Conservation (phyloP, 2,797 vertebrate genomes). For the Melopsittacus undulatus region DNA sequence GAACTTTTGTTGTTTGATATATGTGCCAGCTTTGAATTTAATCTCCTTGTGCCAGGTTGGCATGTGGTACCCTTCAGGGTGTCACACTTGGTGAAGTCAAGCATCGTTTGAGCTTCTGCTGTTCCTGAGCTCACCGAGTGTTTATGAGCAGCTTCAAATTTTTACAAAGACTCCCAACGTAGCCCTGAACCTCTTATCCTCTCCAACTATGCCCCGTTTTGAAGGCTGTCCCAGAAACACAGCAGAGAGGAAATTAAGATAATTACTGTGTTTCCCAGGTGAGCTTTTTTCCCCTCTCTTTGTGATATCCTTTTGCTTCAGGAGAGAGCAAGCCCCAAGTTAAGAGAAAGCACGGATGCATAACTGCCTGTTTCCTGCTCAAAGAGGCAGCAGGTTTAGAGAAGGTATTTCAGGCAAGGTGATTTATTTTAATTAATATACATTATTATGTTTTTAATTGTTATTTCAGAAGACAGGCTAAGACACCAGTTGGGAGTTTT, state of each 20-base stretch:
- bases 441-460: background rate
- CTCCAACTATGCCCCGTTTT: background rate
- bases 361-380: background rate
- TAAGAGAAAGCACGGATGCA: background rate
- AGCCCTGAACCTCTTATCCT: background rate
- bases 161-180: constrained; percentile 1
- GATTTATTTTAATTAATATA: constrained; percentile 31
- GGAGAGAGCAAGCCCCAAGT: background rate
- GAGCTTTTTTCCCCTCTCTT: background rate
- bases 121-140: background rate
- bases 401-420: background rate
- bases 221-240: background rate
- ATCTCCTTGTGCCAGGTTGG: constrained; percentile 35
- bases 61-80: constrained; percentile 58
- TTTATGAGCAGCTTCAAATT: constrained; percentile 12
- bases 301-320: background rate
- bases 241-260: background rate
- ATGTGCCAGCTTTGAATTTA: constrained; percentile 46
- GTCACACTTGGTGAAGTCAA: constrained; percentile 30
- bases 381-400: background rate
- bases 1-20: constrained; percentile 20
- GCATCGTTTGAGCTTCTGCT: constrained; percentile 25
- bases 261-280: background rate
- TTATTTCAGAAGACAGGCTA: background rate
- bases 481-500: background rate